Evolutionary conservation across 53 echinoderm and acorn worm genomes (phyloP).

Genomic region (Apostichopus leukothele): DNA sequence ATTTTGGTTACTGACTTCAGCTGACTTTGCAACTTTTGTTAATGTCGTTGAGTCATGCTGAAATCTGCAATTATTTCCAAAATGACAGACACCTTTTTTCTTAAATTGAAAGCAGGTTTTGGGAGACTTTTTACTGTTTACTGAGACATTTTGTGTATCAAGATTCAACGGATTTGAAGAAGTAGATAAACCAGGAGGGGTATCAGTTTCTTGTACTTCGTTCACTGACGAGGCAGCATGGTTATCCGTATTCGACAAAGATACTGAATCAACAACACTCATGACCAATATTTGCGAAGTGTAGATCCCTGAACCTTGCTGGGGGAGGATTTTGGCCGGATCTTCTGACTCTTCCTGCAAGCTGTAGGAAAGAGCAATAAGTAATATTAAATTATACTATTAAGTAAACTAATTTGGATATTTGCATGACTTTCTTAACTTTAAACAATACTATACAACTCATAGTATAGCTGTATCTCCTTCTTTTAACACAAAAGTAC

Average conservation of each 20-base stretch:
- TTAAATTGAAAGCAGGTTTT: constrained; percentile 55
- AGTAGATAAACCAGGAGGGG: constrained; percentile 9
- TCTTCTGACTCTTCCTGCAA: neutral
- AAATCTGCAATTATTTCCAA: constrained; percentile 62
- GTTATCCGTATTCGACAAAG: constrained; percentile 3
- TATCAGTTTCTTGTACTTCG: constrained; percentile 10
- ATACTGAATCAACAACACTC: constrained; percentile 37
- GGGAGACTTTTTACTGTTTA: neutral
- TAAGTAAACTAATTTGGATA: no score
- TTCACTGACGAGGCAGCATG: neutral
- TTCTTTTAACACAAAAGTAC: no score
- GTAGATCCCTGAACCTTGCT: neutral
- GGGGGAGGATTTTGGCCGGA: neutral
- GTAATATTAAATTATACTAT: neutral
- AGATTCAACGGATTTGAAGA: neutral
- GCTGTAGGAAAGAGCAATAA: neutral
- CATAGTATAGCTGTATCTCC: no score
- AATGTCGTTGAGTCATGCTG: constrained; percentile 48
- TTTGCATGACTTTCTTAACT: no score
- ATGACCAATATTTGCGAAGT: constrained; percentile 10
- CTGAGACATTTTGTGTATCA: neutral
- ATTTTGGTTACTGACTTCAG: neutral
- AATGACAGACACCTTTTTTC: constrained; percentile 62
- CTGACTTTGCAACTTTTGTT: neutral
- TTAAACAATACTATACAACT: no score